A percentile compares a stretch with the other conserved stretches of the same genome.
Conservation (phyloP, 2,888 invertebrate species). For the Polyommatus iphigenia region DNA sequence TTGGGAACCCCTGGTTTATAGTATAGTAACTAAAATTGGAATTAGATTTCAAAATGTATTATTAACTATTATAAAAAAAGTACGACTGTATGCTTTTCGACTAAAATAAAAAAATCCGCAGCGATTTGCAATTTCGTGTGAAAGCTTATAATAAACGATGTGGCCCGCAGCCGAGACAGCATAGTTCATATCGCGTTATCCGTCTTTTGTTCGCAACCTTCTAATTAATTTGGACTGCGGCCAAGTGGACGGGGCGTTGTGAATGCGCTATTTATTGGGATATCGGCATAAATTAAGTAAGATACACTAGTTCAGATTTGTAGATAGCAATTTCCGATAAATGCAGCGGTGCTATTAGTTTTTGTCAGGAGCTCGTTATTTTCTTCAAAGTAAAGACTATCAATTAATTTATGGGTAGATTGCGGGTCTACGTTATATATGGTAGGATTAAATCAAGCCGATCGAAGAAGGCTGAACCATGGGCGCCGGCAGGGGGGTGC, state of each 20-base stretch:
- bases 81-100: too few species aligned
- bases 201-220: constrained; percentile 23
- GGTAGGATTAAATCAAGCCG: neutral
- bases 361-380: neutral
- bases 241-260: constrained; percentile 5
- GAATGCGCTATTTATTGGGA: constrained; percentile 11
- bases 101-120: neutral
- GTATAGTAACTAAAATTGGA: too few species aligned
- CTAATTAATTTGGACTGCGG: constrained; percentile 13
- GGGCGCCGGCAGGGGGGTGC: too few species aligned
- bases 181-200: constrained; percentile 23
- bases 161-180: neutral
- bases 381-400: neutral
- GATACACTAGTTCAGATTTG: neutral
- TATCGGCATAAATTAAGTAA: constrained; percentile 19
- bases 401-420: neutral
- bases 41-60: too few species aligned
- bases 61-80: too few species aligned
- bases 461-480: too few species aligned
- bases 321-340: neutral
- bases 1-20: too few species aligned
- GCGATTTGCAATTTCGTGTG: neutral
- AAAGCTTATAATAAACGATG: neutral
- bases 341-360: neutral
- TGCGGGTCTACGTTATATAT: too few species aligned